Conservation (phyloP, 2,888 invertebrate species). For the Heterodera filipjevi region DNA sequence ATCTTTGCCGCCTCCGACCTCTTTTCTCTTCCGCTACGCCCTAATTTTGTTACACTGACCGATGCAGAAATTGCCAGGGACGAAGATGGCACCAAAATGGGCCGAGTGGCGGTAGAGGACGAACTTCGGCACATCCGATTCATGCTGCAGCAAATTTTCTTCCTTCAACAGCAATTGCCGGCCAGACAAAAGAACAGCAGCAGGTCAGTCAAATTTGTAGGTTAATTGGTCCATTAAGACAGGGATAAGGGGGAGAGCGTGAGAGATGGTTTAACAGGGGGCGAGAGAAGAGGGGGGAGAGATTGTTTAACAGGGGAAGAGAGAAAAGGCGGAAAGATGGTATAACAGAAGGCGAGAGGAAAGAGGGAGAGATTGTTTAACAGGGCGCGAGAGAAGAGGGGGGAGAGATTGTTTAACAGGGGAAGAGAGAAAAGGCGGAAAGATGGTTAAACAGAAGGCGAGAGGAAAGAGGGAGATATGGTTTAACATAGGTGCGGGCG, state of each 20-base stretch:
- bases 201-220: not conserved
- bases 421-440: no score
- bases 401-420: no score
- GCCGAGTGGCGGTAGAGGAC: conserved; percentile 6
- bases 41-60: not conserved
- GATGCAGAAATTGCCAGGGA: not conserved
- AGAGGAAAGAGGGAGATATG: no score
- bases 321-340: no score
- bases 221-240: no score
- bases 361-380: no score
- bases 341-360: no score
- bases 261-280: not conserved
- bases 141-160: conserved; percentile 37
- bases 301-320: no score
- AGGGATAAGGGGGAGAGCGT: no score
- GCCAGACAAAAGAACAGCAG: not conserved
- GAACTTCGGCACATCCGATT: conserved; percentile 46
- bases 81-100: conserved; percentile 13
- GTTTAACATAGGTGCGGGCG: not conserved
- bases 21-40: conserved; percentile 44
- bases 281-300: not conserved
- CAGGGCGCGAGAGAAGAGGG: not conserved
- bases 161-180: conserved; percentile 19
- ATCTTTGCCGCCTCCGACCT: conserved; percentile 54
- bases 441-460: no score